Conservation (phyloP, 2,888 invertebrate genomes). For the Euzetes globulus region DNA sequence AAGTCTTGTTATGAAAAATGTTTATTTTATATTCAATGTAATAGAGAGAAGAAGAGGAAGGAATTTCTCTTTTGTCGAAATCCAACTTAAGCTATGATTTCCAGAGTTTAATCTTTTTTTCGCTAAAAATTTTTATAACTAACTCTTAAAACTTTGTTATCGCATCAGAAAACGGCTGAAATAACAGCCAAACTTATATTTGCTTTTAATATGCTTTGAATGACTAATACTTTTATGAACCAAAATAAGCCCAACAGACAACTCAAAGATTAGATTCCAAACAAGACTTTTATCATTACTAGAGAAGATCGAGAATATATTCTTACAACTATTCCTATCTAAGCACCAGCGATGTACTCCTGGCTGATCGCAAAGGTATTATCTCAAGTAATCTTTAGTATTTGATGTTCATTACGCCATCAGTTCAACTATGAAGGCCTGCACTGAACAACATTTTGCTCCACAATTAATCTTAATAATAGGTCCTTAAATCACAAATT, state of each 20-base stretch:
- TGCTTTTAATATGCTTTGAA: neutral
- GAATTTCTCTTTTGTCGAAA: neutral
- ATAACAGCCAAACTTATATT: neutral
- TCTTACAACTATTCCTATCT: neutral
- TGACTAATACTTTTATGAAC: neutral
- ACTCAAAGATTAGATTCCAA: neutral
- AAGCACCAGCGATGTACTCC: neutral
- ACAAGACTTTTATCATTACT: neutral
- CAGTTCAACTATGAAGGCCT: neutral
- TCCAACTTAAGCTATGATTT: slow-evolving; percentile 21
- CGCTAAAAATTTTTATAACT: neutral
- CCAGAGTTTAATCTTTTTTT: neutral
- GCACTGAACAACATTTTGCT: neutral
- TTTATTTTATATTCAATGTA: slow-evolving; percentile 17
- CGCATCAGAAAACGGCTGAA: neutral
- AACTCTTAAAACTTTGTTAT: neutral
- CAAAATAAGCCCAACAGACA: neutral
- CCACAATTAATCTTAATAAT: neutral
- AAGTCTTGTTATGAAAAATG: neutral
- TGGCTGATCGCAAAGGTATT: neutral
- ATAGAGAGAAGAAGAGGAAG: neutral
- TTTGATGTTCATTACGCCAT: neutral
- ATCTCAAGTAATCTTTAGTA: neutral
- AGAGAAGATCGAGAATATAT: neutral
- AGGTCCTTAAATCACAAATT: neutral